Evolutionary conservation across 2,113 vertebrate genomes (phyloP), one percentile per base, ranked within the genome.

Genomic region (Halcyon senegalensis): DNA sequence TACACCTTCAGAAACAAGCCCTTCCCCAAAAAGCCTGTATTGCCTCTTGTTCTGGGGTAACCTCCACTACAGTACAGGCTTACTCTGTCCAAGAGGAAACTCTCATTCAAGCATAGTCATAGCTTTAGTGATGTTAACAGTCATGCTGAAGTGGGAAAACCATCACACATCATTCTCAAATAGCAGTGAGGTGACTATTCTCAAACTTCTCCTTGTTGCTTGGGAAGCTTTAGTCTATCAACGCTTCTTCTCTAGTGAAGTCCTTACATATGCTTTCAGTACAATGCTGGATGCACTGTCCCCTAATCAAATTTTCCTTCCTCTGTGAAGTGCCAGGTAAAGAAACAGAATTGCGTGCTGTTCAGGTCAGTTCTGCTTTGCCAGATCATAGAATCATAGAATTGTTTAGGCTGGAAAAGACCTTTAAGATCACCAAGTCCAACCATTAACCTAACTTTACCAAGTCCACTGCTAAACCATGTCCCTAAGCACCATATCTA

Each of bases 11-110:
- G 39, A 51, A 25, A 37, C 5, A 4, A 64, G 4, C 30, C 43
- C 31, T 73, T 90, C 35, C 33, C 53, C 8, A 6, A 16, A 56
- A 79, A 35, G 2, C 14, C 24, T 5, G 0, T 1, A 12, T 3
- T 7, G 7, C 25, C 33, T 43, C 31, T 75, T 41, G 7, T n/a
- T 76, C 70, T 72, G 72, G 30, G 62, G 58, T 7, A 79, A 58
- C 2, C 9, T 60, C 18, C 30, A 5, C 2, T 58, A 2, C 37
- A 64, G 11, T 55, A 55, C 31, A 69, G 44, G 6, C 12, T 87
- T 81, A 19, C 17, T 83, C 37, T 44, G 28, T 58, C 5, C 2
- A 56, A 69, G n/a, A 89, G 64, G 7, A 87, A 94, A n/a, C 11
- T 84, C 51, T 39, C 6, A 11, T 58, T 84, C 30, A n/a, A 72